These are phyloP conservation scores for Chydorus sphaericus DNA, from an alignment of 2,888 invertebrate genomes.

Conservation along the genomic window DNA sequence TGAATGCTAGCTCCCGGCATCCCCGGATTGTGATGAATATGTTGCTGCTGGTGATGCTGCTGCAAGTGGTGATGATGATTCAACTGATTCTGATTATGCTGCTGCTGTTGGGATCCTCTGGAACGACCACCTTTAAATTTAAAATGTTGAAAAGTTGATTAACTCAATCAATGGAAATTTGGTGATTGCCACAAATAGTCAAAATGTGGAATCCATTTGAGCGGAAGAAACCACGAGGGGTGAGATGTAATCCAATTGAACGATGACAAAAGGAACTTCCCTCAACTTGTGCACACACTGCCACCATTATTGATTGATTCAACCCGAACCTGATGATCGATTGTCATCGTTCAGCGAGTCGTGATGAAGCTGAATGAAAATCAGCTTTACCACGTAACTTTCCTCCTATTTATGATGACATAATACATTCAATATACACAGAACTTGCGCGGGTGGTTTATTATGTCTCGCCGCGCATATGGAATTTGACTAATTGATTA, in stretches of 20 bases:
- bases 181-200: background rate
- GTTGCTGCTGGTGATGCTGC: background rate
- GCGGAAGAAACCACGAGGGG: background rate
- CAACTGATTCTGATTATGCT: background rate
- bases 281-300: background rate
- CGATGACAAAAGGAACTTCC: background rate
- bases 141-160: too few species aligned
- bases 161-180: background rate
- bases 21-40: background rate
- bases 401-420: too few species aligned
- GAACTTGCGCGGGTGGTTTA: too few species aligned
- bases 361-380: conserved; percentile 1
- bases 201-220: background rate
- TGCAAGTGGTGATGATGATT: background rate
- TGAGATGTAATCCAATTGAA: background rate
- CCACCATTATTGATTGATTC: background rate
- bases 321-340: background rate
- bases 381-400: too few species aligned
- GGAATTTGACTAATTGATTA: background rate
- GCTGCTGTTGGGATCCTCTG: background rate
- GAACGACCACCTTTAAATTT: conserved; percentile 2
- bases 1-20: conserved; percentile 26
- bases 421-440: too few species aligned
- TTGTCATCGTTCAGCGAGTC: conserved; percentile 3
- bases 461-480: background rate